Evolutionary conservation across 1,140 invertebrate genomes (phyloP).

Genomic region (Psix sp.): DNA sequence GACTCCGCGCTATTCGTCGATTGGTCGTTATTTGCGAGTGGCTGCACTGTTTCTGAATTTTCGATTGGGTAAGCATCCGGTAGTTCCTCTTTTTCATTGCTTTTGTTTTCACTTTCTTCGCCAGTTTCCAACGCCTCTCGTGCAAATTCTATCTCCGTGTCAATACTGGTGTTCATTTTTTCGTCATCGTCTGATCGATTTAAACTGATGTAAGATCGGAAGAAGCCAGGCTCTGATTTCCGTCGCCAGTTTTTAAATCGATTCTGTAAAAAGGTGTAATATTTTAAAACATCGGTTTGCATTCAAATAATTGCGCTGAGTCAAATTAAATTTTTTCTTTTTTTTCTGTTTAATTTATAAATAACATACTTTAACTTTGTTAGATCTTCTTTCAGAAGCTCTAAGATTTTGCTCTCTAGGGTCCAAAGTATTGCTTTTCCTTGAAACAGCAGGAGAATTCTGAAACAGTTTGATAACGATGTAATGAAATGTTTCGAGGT

Average conservation of each 20-base stretch:
- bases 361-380: slow-evolving; percentile 70
- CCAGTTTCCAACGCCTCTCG: slow-evolving; percentile 38
- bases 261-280: slow-evolving; percentile 62
- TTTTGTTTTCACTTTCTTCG: not conserved
- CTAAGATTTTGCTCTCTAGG: slow-evolving; percentile 69
- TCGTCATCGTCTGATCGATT: slow-evolving; percentile 71
- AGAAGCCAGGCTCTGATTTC: slow-evolving; percentile 84
- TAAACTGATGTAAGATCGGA: slow-evolving; percentile 73
- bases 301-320: not conserved
- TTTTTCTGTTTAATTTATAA: slow-evolving; percentile 3
- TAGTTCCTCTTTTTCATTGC: slow-evolving; percentile 9
- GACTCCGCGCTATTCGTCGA: slow-evolving; percentile 38
- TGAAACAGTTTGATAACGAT: too few species aligned
- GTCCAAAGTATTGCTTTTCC: slow-evolving; percentile 66
- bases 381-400: slow-evolving; percentile 67
- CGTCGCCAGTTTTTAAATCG: slow-evolving; percentile 80
- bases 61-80: not conserved
- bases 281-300: not conserved
- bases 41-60: slow-evolving; percentile 5
- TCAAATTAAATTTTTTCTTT: slow-evolving; percentile 5
- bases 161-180: slow-evolving; percentile 48
- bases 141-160: slow-evolving; percentile 27
- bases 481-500: too few species aligned
- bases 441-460: slow-evolving; percentile 68
- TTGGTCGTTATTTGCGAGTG: slow-evolving; percentile 42